Evolutionary conservation across 1,140 invertebrate species (phyloP).

Genomic region (Aphis gossypii): DNA sequence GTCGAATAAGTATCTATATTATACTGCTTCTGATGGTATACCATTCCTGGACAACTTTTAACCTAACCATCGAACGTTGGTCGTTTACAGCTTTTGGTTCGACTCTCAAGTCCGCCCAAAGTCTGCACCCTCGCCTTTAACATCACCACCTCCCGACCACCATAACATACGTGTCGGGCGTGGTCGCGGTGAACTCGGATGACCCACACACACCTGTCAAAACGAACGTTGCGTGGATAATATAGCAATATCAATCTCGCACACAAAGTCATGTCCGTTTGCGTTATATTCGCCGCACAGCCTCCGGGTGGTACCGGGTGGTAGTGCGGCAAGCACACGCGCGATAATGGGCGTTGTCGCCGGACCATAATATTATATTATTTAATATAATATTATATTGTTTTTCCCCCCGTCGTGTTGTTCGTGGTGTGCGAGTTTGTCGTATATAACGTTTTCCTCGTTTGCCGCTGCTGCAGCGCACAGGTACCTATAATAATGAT

Average conservation of each 20-base stretch:
- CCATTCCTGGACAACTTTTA: too few relatives aligned
- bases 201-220: slow-evolving; percentile 10
- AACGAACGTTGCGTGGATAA: slow-evolving; percentile 30
- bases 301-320: slow-evolving; percentile 26
- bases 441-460: background rate
- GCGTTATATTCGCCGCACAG: background rate
- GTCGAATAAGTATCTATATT: too few relatives aligned
- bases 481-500: too few relatives aligned
- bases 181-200: slow-evolving; percentile 10
- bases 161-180: background rate
- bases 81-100: too few relatives aligned
- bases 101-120: background rate
- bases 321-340: background rate
- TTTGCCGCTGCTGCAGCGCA: background rate
- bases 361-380: slow-evolving; percentile 1
- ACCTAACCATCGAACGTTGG: too few relatives aligned
- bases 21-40: too few relatives aligned
- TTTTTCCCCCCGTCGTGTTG: background rate
- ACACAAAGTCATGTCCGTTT: background rate
- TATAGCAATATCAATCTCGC: slow-evolving; percentile 1
- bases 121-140: background rate
- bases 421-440: background rate
- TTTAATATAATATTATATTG: background rate
- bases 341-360: slow-evolving; percentile 33
- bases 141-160: background rate